phyloP scores from a whole-genome alignment of 2,888 invertebrate genomes.

The Neoascia interrupta region DNA sequence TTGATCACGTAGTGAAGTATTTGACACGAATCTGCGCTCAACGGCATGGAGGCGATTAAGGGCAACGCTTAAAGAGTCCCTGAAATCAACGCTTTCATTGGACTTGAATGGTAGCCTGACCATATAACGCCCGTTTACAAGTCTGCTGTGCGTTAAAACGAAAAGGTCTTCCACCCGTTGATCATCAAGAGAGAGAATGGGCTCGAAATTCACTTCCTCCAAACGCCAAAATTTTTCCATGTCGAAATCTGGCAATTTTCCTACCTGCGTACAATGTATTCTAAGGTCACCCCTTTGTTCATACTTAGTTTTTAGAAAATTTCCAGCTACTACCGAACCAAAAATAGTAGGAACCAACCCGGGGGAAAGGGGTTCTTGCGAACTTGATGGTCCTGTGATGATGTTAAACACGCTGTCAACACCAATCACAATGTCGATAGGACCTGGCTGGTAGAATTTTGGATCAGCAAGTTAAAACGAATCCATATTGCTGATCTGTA shows the following conservation, averaged over 20 bases:
- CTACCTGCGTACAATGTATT: background rate
- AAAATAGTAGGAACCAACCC: background rate
- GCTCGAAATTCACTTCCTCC: background rate
- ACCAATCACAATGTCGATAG: too few species aligned
- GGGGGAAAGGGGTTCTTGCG: background rate
- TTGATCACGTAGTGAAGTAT: background rate
- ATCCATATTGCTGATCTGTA: background rate
- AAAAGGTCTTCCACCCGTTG: background rate
- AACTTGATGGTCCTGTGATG: background rate
- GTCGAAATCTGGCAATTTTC: background rate
- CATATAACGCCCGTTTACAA: too few species aligned
- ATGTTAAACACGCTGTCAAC: background rate
- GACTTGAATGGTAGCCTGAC: background rate
- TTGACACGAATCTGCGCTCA: background rate
- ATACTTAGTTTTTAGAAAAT: too few species aligned
- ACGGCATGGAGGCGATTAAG: too few species aligned
- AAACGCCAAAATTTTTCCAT: too few species aligned
- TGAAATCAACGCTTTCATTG: background rate
- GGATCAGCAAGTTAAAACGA: too few species aligned
- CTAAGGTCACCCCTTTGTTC: too few species aligned
- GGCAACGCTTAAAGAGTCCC: background rate
- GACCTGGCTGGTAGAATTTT: too few species aligned
- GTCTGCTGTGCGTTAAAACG: background rate
- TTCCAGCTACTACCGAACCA: background rate
- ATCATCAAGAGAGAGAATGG: too few species aligned